Evolutionary conservation across 2,113 vertebrate genomes (phyloP).

Genomic region (Podiceps cristatus): DNA sequence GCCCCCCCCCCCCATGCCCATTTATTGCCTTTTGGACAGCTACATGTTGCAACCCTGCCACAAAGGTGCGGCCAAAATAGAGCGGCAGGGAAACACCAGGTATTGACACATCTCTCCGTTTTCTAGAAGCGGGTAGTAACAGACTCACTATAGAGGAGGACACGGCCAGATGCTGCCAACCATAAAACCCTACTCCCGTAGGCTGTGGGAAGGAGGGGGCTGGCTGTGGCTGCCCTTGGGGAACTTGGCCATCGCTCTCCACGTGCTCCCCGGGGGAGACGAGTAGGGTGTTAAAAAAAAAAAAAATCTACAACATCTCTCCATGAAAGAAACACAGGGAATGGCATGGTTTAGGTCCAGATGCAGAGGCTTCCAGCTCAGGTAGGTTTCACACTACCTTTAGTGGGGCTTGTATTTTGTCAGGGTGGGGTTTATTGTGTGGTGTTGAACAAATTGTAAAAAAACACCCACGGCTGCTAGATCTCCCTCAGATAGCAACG

Average conservation of each 20-base stretch:
- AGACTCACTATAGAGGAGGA: background rate
- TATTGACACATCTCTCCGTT: fast-evolving
- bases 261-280: background rate
- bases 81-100: background rate
- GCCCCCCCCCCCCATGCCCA: fast-evolving
- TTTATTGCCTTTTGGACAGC: background rate
- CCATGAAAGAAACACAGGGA: background rate
- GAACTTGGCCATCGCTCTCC: background rate
- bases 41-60: background rate
- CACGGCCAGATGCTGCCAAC: background rate
- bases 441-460: background rate
- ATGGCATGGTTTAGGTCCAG: background rate
- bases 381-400: background rate
- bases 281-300: no score
- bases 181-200: fast-evolving
- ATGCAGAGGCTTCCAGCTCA: background rate
- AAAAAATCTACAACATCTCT: no score
- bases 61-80: background rate
- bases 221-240: fast-evolving
- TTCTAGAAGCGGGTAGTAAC: background rate
- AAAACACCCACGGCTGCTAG: fast-evolving
- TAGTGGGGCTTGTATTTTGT: background rate
- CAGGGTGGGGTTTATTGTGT: background rate
- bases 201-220: background rate
- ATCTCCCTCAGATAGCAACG: background rate